Conservation (phyloP, 2,797 vertebrate species). For the Acanthiza pusilla region DNA sequence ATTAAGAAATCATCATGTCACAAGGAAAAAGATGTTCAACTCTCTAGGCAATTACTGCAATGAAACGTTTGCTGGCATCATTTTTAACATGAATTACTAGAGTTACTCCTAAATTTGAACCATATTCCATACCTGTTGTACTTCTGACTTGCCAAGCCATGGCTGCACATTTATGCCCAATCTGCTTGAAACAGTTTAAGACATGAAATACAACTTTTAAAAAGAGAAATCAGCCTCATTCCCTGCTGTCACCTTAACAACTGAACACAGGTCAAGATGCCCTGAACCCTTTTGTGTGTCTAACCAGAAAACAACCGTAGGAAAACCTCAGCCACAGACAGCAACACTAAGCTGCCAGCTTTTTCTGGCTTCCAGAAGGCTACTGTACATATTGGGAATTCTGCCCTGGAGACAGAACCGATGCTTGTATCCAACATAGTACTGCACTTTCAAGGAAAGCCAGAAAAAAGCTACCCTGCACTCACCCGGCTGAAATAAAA, state of each 20-base stretch:
- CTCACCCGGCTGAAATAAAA: not conserved
- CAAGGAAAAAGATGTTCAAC: not conserved
- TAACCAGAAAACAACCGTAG: not conserved
- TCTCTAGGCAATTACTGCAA: not conserved
- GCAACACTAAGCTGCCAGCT: rapidly evolving
- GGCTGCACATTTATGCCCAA: not conserved
- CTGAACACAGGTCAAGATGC: not conserved
- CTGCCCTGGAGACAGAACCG: not conserved
- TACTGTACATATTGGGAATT: not conserved
- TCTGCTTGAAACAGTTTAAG: not conserved
- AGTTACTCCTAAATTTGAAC: not conserved
- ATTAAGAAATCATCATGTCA: not conserved
- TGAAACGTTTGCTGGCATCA: not conserved
- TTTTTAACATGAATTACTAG: not conserved
- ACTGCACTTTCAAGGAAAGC: not conserved
- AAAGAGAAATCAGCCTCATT: not conserved
- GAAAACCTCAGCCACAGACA: not conserved
- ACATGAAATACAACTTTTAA: not conserved
- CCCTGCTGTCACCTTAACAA: not conserved
- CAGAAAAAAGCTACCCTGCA: not conserved
- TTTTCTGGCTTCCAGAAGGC: not conserved
- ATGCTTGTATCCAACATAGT: not conserved
- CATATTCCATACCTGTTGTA: not conserved
- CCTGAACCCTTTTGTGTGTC: not conserved
- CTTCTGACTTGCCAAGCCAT: not conserved